These are phyloP conservation scores for Thymelicus sylvestris DNA, from an alignment of 2,888 invertebrate genomes.

Conservation along the genomic window DNA sequence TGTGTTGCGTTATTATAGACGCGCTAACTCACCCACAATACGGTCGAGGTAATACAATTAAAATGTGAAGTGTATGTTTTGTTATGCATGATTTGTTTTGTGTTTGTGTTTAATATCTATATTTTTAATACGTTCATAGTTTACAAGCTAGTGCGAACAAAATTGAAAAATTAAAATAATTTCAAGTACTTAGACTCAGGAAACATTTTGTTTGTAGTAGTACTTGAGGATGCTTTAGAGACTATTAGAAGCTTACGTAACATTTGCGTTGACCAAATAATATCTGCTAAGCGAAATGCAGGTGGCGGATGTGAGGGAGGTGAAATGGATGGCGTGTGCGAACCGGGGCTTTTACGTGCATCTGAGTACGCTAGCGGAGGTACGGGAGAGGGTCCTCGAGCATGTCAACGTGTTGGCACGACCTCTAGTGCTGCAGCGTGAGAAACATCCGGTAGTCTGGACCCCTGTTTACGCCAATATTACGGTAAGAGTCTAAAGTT, in stretches of 20 bases:
- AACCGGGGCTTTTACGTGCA: constrained; percentile 99
- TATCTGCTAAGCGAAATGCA: constrained; percentile 53
- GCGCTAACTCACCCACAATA: constrained; percentile 18
- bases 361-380: constrained; percentile 98
- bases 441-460: constrained; percentile 97
- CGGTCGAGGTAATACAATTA: constrained; percentile 2
- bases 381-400: constrained; percentile 97
- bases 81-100: constrained; percentile 17
- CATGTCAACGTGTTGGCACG: constrained; percentile 99
- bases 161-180: neutral
- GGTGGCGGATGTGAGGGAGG: constrained; percentile 95
- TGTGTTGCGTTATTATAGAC: constrained; percentile 1
- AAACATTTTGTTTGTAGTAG: neutral
- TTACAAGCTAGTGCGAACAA: constrained; percentile 13
- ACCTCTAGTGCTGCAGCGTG: constrained; percentile 94
- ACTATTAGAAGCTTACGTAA: constrained; percentile 38
- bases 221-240: constrained; percentile 14
- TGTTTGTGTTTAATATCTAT: neutral
- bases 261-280: constrained; percentile 43
- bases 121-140: neutral
- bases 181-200: neutral
- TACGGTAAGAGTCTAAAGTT: constrained; percentile 83
- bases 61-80: constrained; percentile 3
- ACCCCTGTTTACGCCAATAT: constrained; percentile 98
- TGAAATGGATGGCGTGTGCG: constrained; percentile 99